These are phyloP conservation scores for Leucozona laternaria DNA, from an alignment of 2,888 invertebrate genomes.

Conservation along the genomic window DNA sequence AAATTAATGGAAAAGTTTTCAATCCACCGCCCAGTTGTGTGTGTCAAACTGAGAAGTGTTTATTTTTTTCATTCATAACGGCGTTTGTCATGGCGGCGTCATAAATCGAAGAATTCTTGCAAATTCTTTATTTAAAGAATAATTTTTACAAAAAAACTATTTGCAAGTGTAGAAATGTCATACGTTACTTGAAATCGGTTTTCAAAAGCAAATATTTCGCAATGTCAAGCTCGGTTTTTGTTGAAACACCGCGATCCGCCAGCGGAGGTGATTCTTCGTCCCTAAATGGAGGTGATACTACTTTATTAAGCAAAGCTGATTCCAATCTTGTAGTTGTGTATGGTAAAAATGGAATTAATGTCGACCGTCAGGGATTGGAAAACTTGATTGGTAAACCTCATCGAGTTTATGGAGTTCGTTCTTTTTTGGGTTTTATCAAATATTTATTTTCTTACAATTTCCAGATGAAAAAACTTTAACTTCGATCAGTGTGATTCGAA, in stretches of 20 bases:
- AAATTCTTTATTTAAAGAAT: conserved; percentile 23
- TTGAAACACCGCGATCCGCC: conserved; percentile 77
- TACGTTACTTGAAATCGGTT: conserved; percentile 17
- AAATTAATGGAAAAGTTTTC: conserved; percentile 35
- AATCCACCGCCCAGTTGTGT: conserved; percentile 63
- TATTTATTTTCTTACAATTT: conserved; percentile 51
- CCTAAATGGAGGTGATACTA: conserved; percentile 49
- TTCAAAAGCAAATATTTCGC: conserved; percentile 28
- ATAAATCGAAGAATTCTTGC: conserved; percentile 24
- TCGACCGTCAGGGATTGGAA: conserved; percentile 91
- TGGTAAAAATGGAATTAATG: conserved; percentile 93
- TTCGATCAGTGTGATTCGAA: conserved; percentile 87
- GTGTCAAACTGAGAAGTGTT: conserved; percentile 55
- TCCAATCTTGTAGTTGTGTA: conserved; percentile 90
- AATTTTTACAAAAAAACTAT: conserved; percentile 22
- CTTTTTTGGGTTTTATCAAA: not conserved
- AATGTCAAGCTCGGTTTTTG: conserved; percentile 83
- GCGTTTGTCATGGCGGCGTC: conserved; percentile 75
- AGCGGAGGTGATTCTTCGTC: conserved; percentile 36
- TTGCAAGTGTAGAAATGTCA: conserved; percentile 12
- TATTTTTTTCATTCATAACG: conserved; percentile 63
- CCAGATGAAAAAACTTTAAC: conserved; percentile 85
- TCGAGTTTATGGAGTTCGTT: not conserved
- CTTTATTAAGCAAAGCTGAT: conserved; percentile 75
- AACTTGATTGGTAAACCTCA: conserved; percentile 89